phyloP scores from a whole-genome alignment of 2,888 invertebrate genomes.

The Drosophila neotestacea region DNA sequence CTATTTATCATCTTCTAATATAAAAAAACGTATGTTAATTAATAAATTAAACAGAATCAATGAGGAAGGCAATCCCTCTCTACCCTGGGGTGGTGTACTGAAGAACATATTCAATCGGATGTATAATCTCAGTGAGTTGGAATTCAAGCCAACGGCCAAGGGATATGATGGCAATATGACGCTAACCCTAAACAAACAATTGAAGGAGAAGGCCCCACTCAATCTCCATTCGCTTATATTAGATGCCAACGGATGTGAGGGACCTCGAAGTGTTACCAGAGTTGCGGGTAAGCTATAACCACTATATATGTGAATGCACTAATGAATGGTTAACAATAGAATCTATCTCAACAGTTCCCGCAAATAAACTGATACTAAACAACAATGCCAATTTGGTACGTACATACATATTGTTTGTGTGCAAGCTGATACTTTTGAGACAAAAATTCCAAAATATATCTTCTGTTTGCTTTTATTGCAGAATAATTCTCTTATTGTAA shows the following conservation, averaged over 20 bases:
- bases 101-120: slow-evolving; percentile 65
- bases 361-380: slow-evolving; percentile 38
- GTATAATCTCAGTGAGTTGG: slow-evolving; percentile 67
- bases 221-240: slow-evolving; percentile 74
- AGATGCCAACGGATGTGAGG: slow-evolving; percentile 75
- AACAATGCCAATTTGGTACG: slow-evolving; percentile 55
- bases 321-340: background rate
- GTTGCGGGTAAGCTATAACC: slow-evolving; percentile 63
- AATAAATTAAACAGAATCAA: slow-evolving; percentile 63
- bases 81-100: slow-evolving; percentile 82
- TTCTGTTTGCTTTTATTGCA: slow-evolving; percentile 15
- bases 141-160: slow-evolving; percentile 46
- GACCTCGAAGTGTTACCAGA: slow-evolving; percentile 63
- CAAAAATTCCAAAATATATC: background rate
- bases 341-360: slow-evolving; percentile 49
- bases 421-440: background rate
- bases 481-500: slow-evolving; percentile 61
- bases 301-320: background rate
- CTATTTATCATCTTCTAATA: too few relatives aligned
- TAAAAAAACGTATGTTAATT: background rate
- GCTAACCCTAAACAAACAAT: slow-evolving; percentile 51
- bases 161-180: slow-evolving; percentile 61
- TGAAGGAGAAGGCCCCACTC: slow-evolving; percentile 66
- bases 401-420: background rate
- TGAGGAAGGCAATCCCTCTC: slow-evolving; percentile 79